phyloP scores from a whole-genome alignment of 2,888 invertebrate species.

The Ischnura elegans region DNA sequence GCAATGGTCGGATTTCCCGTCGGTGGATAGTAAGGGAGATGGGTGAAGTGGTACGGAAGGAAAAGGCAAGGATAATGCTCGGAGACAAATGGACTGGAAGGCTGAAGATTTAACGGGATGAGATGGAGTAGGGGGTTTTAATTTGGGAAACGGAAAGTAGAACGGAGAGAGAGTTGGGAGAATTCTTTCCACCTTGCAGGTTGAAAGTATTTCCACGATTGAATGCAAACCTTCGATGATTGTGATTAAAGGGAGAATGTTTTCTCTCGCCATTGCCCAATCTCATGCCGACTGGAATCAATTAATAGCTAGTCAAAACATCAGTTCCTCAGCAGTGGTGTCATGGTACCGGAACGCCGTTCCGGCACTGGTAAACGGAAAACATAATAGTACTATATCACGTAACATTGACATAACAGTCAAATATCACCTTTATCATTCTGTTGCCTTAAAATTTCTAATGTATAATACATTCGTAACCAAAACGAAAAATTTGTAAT shows the following conservation, averaged over 20 bases:
- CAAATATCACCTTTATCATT: too few relatives aligned
- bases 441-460: too few relatives aligned
- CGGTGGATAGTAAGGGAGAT: neutral
- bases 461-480: too few relatives aligned
- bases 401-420: too few relatives aligned
- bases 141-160: too few relatives aligned
- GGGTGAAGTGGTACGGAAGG: neutral
- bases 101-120: neutral
- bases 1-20: neutral
- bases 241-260: neutral
- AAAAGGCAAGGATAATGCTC: constrained; percentile 9
- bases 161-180: neutral
- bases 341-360: too few relatives aligned
- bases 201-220: neutral
- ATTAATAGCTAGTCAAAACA: neutral
- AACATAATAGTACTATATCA: too few relatives aligned
- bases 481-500: too few relatives aligned
- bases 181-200: neutral
- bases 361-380: too few relatives aligned
- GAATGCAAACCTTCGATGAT: neutral
- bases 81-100: constrained; percentile 10
- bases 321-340: too few relatives aligned
- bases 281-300: neutral
- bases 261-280: neutral
- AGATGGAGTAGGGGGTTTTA: too few relatives aligned